These are phyloP conservation scores for Cryptomyrus ogoouensis DNA, from an alignment of 2,113 vertebrate genomes.

Conservation along the genomic window DNA sequence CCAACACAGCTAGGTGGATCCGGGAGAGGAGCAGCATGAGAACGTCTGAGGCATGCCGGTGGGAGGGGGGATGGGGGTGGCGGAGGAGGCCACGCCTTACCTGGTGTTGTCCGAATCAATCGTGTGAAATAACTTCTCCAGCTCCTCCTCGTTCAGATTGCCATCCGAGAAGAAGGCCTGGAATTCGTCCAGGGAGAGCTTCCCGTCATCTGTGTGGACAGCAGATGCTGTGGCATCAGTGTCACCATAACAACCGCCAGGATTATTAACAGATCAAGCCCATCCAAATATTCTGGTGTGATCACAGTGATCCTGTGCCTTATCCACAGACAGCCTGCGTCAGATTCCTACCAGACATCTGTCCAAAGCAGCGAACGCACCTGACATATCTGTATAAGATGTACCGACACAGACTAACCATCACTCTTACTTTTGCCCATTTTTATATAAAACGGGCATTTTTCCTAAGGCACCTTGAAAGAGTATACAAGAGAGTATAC, in stretches of 20 bases:
- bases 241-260: neutral
- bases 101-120: constrained; percentile 97
- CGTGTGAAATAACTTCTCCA: constrained; percentile 90
- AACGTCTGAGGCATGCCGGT: neutral
- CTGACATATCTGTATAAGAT: neutral
- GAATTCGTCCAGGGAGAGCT: constrained; percentile 94
- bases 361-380: neutral
- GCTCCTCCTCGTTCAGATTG: constrained; percentile 83
- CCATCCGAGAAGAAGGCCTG: constrained; percentile 96
- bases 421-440: neutral
- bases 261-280: neutral
- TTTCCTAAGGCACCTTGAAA: neutral
- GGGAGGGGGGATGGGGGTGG: no score
- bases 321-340: neutral
- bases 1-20: neutral
- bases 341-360: neutral
- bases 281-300: neutral
- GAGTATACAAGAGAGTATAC: neutral
- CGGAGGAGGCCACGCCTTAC: constrained; percentile 50
- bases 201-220: constrained; percentile 80
- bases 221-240: neutral
- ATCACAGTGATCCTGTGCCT: neutral
- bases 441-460: neutral
- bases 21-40: neutral
- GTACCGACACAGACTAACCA: neutral